A percentile compares a stretch with the other conserved stretches of the same genome.
Evolutionary conservation across 2,113 vertebrate genomes (phyloP).

Genomic region (Chionodraco myersi): DNA sequence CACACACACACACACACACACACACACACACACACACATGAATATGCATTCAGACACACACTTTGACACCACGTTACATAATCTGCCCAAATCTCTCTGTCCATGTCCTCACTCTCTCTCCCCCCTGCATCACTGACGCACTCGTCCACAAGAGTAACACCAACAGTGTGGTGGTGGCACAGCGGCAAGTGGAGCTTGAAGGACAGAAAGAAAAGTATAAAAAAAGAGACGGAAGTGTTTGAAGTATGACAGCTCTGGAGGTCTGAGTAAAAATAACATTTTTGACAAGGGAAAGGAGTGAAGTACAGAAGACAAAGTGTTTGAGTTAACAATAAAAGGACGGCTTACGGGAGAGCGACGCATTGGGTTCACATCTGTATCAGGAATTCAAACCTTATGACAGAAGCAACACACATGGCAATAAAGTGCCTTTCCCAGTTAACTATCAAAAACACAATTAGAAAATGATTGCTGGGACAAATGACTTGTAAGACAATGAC

Average conservation of each 20-base stretch:
- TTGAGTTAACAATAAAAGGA: not conserved
- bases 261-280: constrained; percentile 4
- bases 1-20: constrained; percentile 22
- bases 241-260: constrained; percentile 7
- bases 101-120: constrained; percentile 8
- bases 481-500: too few species aligned
- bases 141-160: constrained; percentile 10
- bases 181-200: constrained; percentile 16
- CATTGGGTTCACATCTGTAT: not conserved
- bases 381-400: not conserved
- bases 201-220: not conserved
- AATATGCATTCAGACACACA: constrained; percentile 12
- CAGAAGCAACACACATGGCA: not conserved
- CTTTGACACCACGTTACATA: constrained; percentile 43
- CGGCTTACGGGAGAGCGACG: not conserved
- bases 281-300: not conserved
- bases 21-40: constrained; percentile 15
- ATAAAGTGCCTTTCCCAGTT: too few species aligned
- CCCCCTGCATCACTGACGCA: constrained; percentile 44
- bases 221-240: not conserved
- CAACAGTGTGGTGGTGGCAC: constrained; percentile 5
- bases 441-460: too few species aligned
- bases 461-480: too few species aligned
- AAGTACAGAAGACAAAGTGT: not conserved
- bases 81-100: constrained; percentile 34